Evolutionary conservation across 2,113 vertebrate species (phyloP).

Genomic region (Brachypodius melanocephalos): DNA sequence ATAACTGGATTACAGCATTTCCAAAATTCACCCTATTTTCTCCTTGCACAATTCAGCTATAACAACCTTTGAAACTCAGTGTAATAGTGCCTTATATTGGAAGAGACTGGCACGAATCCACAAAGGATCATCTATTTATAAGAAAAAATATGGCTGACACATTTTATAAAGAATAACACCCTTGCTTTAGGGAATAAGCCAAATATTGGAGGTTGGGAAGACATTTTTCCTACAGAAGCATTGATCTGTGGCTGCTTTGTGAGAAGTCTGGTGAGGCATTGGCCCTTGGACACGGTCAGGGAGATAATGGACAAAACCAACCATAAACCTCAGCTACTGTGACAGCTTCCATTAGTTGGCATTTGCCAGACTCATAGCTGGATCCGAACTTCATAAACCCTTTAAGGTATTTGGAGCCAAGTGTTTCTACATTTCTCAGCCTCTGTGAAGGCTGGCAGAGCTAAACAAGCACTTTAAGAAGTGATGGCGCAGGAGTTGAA

Average conservation of each 20-base stretch:
- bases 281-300: neutral
- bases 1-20: neutral
- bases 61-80: neutral
- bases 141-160: neutral
- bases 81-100: neutral
- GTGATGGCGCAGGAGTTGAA: neutral
- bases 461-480: neutral
- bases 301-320: neutral
- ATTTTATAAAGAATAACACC: slow-evolving; percentile 5
- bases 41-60: neutral
- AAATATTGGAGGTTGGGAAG: neutral
- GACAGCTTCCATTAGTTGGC: neutral
- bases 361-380: neutral
- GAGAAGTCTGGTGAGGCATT: neutral
- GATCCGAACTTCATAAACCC: slow-evolving; percentile 16
- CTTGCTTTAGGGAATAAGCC: slow-evolving; percentile 3
- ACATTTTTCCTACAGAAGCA: neutral
- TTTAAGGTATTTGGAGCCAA: neutral
- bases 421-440: neutral
- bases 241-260: neutral
- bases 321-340: neutral
- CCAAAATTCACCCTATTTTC: neutral
- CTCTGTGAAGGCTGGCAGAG: slow-evolving; percentile 1
- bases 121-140: slow-evolving; percentile 13
- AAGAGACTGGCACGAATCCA: neutral